Conservation (phyloP, 2,113 vertebrate genomes). For the Coracopsis vasa region DNA sequence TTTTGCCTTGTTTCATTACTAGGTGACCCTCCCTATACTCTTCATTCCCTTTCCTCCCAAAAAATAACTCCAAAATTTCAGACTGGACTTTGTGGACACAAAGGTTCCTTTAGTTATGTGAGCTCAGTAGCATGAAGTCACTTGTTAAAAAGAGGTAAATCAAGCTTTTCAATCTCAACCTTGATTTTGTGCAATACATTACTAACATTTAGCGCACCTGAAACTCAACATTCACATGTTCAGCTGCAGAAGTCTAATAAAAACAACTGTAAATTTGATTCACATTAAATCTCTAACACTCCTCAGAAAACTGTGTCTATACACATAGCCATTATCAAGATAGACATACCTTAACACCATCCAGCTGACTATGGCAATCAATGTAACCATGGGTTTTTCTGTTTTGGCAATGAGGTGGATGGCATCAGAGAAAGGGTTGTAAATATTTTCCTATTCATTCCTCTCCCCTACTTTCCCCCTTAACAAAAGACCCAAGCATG, state of each 20-base stretch:
- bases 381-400: not conserved
- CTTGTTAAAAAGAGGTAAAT: not conserved
- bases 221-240: not conserved
- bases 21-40: not conserved
- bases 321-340: not conserved
- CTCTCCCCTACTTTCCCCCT: not conserved
- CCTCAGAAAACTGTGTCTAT: not conserved
- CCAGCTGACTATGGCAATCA: not conserved
- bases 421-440: not conserved
- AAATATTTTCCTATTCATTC: not conserved
- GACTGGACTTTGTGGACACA: not conserved
- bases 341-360: not conserved
- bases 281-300: not conserved
- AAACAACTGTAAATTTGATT: not conserved
- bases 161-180: not conserved
- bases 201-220: not conserved
- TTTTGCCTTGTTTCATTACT: not conserved
- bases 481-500: conserved; percentile 22
- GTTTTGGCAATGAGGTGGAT: not conserved
- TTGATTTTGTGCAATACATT: not conserved
- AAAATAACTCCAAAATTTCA: not conserved
- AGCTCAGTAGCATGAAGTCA: not conserved
- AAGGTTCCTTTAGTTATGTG: not conserved
- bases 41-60: not conserved
- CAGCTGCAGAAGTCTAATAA: not conserved